Evolutionary conservation across 2,888 invertebrate genomes (phyloP).

Genomic region (Rutpela maculata): DNA sequence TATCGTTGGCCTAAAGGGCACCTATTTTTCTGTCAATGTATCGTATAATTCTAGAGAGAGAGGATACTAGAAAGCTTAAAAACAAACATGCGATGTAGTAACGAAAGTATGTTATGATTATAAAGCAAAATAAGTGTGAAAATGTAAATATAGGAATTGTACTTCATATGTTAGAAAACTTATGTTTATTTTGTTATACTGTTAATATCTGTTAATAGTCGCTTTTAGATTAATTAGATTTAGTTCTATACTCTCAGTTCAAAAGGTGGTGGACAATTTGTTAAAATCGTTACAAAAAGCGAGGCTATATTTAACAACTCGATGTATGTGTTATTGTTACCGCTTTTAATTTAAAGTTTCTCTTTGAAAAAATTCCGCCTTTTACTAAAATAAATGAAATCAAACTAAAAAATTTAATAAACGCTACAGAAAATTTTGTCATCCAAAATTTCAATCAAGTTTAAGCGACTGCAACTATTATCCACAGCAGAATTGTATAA

Average conservation of each 20-base stretch:
- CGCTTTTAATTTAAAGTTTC: neutral
- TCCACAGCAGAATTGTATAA: no score
- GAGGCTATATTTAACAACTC: conserved; percentile 3
- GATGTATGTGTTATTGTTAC: neutral
- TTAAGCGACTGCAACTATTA: no score
- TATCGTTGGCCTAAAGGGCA: conserved; percentile 66
- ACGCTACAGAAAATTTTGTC: no score
- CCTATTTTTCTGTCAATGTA: conserved; percentile 57
- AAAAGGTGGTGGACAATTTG: conserved; percentile 34
- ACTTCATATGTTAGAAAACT: conserved; percentile 57
- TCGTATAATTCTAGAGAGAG: conserved; percentile 52
- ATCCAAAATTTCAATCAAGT: no score
- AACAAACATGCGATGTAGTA: conserved; percentile 56
- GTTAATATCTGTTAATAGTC: conserved; percentile 46
- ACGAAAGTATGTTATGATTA: conserved; percentile 50
- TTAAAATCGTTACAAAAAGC: conserved; percentile 34
- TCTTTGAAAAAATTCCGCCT: no score
- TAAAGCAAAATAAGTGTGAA: conserved; percentile 62
- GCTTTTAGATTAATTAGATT: conserved; percentile 29
- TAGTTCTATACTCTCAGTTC: conserved; percentile 35
- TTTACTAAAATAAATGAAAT: no score
- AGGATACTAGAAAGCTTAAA: conserved; percentile 54
- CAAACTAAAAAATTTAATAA: no score
- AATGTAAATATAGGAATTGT: conserved; percentile 67
- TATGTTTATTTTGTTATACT: conserved; percentile 61